These are phyloP conservation scores for Hylyphantes graminicola DNA, from an alignment of 1,140 invertebrate species.

Conservation along the genomic window DNA sequence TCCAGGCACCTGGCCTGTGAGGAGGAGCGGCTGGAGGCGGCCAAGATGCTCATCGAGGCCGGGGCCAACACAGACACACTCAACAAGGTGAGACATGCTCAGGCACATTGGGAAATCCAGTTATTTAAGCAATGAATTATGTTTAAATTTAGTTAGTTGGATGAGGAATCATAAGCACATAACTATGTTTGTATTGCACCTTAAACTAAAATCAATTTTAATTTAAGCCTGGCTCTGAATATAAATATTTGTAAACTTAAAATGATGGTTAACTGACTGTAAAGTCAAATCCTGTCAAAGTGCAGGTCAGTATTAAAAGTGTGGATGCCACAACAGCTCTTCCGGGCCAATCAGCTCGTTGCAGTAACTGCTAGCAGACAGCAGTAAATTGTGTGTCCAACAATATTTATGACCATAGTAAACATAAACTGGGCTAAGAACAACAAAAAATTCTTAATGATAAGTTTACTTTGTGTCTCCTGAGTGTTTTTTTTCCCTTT, in stretches of 20 bases:
- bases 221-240: too few species aligned
- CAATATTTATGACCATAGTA: too few species aligned
- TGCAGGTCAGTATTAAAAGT: too few species aligned
- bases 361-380: too few species aligned
- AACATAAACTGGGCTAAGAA: too few species aligned
- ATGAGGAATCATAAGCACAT: neutral
- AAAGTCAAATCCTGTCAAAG: too few species aligned
- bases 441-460: neutral
- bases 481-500: neutral
- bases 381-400: too few species aligned
- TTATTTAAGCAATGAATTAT: neutral
- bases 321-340: too few species aligned
- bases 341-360: too few species aligned
- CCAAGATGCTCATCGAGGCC: conserved; percentile 76
- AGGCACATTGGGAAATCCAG: neutral
- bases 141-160: neutral
- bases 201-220: too few species aligned
- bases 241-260: too few species aligned
- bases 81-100: conserved; percentile 74
- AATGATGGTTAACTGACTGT: too few species aligned
- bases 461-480: neutral
- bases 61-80: conserved; percentile 74
- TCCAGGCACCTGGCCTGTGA: conserved; percentile 85
- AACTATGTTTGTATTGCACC: neutral
- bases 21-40: conserved; percentile 79